Percentiles rank a stretch among this genome's conserved stretches.
Evolutionary conservation across 2,113 vertebrate species (phyloP).

Genomic region (Ranitomeya imitator): DNA sequence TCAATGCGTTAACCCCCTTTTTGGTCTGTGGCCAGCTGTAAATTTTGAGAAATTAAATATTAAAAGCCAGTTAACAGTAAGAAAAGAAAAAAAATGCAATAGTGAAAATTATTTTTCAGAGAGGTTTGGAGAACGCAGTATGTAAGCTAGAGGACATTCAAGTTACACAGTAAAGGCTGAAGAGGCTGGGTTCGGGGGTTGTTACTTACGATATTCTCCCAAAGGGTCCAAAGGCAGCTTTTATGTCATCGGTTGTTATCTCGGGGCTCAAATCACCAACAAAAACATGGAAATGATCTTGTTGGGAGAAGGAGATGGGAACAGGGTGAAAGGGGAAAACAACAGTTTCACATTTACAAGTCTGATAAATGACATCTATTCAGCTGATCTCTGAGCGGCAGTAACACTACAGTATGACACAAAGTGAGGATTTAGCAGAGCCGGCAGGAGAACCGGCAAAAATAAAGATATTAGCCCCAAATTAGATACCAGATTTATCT

Average conservation of each 20-base stretch:
- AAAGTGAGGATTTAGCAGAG: not conserved
- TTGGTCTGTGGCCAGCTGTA: conserved; percentile 71
- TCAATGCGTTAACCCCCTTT: conserved; percentile 71
- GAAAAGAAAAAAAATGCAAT: conserved; percentile 69
- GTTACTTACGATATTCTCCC: conserved; percentile 97
- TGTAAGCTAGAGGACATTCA: conserved; percentile 38
- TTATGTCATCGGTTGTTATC: conserved; percentile 98
- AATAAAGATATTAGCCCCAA: not conserved
- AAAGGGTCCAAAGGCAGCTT: conserved; percentile 95
- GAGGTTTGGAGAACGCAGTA: conserved; percentile 66
- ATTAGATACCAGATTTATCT: not conserved
- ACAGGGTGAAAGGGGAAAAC: conserved; percentile 63
- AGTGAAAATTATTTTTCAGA: conserved; percentile 59
- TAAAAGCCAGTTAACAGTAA: conserved; percentile 72
- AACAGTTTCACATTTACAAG: conserved; percentile 57
- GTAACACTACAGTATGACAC: not conserved
- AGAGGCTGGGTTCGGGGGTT: not conserved
- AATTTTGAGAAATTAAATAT: conserved; percentile 75
- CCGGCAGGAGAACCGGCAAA: not conserved
- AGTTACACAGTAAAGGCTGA: conserved; percentile 49
- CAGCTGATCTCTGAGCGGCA: not conserved
- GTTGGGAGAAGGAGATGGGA: conserved; percentile 60
- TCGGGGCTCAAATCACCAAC: conserved; percentile 98
- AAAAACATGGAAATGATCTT: conserved; percentile 99
- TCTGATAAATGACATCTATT: not conserved